Evolutionary conservation across 1,140 invertebrate genomes (phyloP).

Genomic region (Drosophila serrata): DNA sequence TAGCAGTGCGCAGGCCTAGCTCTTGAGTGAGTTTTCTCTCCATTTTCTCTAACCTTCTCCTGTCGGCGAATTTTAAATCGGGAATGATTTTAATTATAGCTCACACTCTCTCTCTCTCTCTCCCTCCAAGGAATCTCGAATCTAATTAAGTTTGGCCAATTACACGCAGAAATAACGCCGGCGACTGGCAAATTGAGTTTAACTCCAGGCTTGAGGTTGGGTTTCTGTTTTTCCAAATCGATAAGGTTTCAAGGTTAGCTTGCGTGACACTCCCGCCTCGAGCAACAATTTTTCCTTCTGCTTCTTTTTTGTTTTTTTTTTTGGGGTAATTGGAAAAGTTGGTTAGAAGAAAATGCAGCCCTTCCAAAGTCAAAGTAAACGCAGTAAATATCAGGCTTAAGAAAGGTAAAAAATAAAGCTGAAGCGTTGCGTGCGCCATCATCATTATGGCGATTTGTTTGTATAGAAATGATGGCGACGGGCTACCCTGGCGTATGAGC

Average conservation of each 20-base stretch:
- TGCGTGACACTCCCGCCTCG: constrained; percentile 16
- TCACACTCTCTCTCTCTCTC: neutral
- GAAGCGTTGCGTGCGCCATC: constrained; percentile 38
- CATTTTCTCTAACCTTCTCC: neutral
- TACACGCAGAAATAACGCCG: constrained; percentile 39
- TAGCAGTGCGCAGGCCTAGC: constrained; percentile 33
- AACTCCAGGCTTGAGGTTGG: constrained; percentile 1
- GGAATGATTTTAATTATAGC: constrained; percentile 47
- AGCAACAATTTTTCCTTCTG: constrained; percentile 34
- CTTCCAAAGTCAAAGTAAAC: constrained; percentile 16
- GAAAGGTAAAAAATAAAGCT: constrained; percentile 1
- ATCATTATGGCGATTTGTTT: constrained; percentile 47
- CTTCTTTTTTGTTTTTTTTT: neutral
- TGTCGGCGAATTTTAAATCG: constrained; percentile 38
- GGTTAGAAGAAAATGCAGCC: constrained; percentile 12
- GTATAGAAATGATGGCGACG: constrained; percentile 32
- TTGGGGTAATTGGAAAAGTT: constrained; percentile 46
- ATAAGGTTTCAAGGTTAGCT: constrained; percentile 73
- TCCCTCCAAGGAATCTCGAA: constrained; percentile 5
- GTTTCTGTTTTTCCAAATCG: constrained; percentile 42
- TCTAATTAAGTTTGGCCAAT: constrained; percentile 65
- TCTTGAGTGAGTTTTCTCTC: constrained; percentile 3
- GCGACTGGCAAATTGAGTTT: constrained; percentile 41
- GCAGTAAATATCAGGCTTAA: constrained; percentile 1
- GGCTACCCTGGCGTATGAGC: constrained; percentile 60